Conservation (phyloP, 1,140 invertebrate species). For the Euglossa dilemma region DNA sequence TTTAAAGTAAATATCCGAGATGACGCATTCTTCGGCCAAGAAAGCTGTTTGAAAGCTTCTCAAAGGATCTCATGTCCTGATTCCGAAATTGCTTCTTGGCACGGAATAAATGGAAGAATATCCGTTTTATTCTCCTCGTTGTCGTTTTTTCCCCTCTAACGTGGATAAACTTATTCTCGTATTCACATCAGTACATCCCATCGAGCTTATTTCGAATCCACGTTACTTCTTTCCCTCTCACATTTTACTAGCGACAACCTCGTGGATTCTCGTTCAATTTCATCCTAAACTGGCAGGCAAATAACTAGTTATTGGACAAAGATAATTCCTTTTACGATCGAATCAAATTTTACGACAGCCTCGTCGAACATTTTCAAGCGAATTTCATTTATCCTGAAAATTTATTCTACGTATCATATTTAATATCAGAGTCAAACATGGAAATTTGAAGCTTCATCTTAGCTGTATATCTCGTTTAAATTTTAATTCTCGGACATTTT, state of each 20-base stretch:
- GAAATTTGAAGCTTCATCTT: too few species aligned
- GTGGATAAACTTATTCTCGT: constrained; percentile 17
- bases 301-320: neutral
- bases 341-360: too few species aligned
- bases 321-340: too few species aligned
- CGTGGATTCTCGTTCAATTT: neutral
- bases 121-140: constrained; percentile 5
- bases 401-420: too few species aligned
- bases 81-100: constrained; percentile 32
- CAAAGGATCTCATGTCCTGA: constrained; percentile 27
- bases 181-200: constrained; percentile 6
- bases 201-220: neutral
- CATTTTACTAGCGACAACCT: neutral
- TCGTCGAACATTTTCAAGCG: too few species aligned
- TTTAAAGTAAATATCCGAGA: constrained; percentile 6
- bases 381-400: too few species aligned
- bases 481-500: neutral
- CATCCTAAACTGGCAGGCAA: neutral
- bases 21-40: constrained; percentile 4
- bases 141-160: constrained; percentile 1
- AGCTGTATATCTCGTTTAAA: neutral
- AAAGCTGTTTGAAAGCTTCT: constrained; percentile 14
- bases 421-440: too few species aligned
- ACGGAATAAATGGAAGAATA: constrained; percentile 25
- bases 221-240: neutral